Percentiles rank a stretch among this genome's conserved stretches.
Evolutionary conservation across 2,113 vertebrate species (phyloP).

Genomic region (Theristicus caerulescens): DNA sequence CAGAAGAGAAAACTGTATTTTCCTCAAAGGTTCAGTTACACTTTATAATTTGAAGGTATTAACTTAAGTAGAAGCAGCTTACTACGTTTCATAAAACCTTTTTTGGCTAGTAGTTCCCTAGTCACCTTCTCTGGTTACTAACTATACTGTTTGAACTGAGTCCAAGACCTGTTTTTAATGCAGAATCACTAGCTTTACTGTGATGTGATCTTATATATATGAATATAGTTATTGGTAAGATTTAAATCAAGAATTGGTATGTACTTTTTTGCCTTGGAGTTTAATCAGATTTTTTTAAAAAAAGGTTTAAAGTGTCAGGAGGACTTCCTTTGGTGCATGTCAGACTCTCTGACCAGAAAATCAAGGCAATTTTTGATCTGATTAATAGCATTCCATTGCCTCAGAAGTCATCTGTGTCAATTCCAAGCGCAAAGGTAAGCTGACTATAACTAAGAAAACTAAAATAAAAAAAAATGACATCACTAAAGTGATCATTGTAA

Average conservation of each 20-base stretch:
- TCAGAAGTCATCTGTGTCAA: constrained; percentile 56
- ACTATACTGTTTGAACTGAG: neutral
- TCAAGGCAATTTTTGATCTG: constrained; percentile 81
- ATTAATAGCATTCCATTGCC: constrained; percentile 88
- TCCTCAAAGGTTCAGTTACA: neutral
- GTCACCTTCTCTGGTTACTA: neutral
- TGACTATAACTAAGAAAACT: neutral
- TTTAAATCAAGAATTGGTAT: neutral
- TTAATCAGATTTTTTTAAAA: neutral
- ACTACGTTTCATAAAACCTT: neutral
- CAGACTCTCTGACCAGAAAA: constrained; percentile 91
- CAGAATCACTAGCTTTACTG: neutral
- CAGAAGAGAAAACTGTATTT: neutral
- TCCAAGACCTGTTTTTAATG: neutral
- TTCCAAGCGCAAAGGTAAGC: constrained; percentile 80
- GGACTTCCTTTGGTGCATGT: constrained; percentile 91
- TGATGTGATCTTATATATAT: neutral
- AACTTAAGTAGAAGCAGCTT: neutral
- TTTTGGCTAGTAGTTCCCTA: neutral
- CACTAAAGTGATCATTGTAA: neutral
- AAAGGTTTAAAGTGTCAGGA: constrained; percentile 92
- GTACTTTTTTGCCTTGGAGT: neutral
- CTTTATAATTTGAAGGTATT: neutral
- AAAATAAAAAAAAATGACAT: neutral
- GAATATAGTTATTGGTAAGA: neutral